Conservation (phyloP, 2,113 vertebrate genomes). For the Aphyosemion australe region DNA sequence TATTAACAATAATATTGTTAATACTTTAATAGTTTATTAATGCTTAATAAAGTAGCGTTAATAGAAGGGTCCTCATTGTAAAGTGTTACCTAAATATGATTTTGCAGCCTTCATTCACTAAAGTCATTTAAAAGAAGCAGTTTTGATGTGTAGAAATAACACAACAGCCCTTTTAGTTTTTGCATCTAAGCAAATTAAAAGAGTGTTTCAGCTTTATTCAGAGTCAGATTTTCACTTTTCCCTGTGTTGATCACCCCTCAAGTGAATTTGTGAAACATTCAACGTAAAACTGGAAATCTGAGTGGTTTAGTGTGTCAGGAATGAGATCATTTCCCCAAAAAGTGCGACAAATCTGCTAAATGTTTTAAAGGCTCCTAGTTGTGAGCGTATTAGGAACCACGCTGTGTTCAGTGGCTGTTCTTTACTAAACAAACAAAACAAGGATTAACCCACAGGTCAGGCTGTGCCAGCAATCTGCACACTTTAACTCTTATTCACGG, state of each 20-base stretch:
- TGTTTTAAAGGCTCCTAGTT: constrained; percentile 25
- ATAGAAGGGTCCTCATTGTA: no score
- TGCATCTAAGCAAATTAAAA: no score
- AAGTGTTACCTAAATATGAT: no score
- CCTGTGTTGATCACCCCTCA: no score
- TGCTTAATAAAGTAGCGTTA: no score
- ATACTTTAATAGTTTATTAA: no score
- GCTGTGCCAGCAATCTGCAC: constrained; percentile 22
- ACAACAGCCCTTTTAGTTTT: background rate
- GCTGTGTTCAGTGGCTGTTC: constrained; percentile 29
- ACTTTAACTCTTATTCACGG: constrained; percentile 21
- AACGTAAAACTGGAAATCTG: background rate
- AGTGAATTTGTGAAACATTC: no score
- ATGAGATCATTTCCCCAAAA: constrained; percentile 17
- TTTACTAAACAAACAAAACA: constrained; percentile 45
- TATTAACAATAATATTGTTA: no score
- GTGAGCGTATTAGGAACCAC: constrained; percentile 43
- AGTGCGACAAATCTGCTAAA: constrained; percentile 24
- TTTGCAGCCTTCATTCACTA: no score
- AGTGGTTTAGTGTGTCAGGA: constrained; percentile 24
- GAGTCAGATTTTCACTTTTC: no score
- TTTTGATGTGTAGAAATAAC: background rate
- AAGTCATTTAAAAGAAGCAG: no score
- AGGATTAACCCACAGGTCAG: constrained; percentile 51
- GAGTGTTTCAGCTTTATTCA: no score